A percentile compares a stretch with the other conserved stretches of the same genome.
Conservation (phyloP, 2,888 invertebrate species). For the Nomada goodeniana region DNA sequence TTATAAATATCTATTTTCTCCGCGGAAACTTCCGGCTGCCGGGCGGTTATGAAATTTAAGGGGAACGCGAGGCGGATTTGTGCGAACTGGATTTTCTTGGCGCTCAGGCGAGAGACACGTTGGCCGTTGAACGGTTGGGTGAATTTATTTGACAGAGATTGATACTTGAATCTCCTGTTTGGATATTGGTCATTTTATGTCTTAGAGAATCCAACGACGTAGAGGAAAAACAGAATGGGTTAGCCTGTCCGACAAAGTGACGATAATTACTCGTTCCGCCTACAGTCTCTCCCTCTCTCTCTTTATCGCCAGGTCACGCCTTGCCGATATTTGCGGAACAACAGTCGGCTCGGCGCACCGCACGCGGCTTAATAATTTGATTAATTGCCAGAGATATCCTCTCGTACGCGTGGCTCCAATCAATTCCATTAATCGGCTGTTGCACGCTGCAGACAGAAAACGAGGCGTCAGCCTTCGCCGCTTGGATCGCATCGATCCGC, state of each 20-base stretch:
- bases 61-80: no score
- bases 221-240: no score
- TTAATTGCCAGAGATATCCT: slow-evolving; percentile 64
- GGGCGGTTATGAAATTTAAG: slow-evolving; percentile 5
- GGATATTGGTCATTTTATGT: no score
- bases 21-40: background rate
- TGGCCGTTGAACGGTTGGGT: no score
- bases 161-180: no score
- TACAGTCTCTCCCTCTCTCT: background rate
- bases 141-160: no score
- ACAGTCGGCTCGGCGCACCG: slow-evolving; percentile 28
- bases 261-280: no score
- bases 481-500: slow-evolving; percentile 45
- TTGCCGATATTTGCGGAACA: slow-evolving; percentile 33
- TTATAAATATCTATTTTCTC: slow-evolving; percentile 45
- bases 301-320: slow-evolving; percentile 19
- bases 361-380: slow-evolving; percentile 66
- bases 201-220: no score
- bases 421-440: slow-evolving; percentile 56
- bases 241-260: no score
- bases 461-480: slow-evolving; percentile 8
- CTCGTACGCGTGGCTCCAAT: slow-evolving; percentile 38
- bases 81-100: no score
- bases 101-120: no score
- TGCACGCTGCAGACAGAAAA: slow-evolving; percentile 22